Percentiles rank a stretch among this genome's conserved stretches.
phyloP scores from a whole-genome alignment of 1,140 invertebrate genomes.

The Xylocopa sonorina region DNA sequence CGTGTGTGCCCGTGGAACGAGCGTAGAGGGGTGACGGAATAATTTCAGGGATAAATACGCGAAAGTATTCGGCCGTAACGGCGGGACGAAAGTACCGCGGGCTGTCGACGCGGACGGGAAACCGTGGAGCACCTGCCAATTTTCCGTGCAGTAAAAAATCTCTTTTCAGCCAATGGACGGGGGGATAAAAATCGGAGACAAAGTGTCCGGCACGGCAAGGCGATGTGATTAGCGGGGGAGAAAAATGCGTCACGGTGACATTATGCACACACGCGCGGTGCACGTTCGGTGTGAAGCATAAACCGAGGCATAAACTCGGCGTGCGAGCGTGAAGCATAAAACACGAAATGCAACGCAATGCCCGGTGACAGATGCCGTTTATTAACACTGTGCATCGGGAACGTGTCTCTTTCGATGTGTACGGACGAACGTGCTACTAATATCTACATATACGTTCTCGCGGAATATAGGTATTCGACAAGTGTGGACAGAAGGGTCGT shows the following conservation, averaged over 20 bases:
- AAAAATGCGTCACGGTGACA: conserved; percentile 49
- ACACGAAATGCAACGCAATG: conserved; percentile 76
- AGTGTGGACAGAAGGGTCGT: conserved; percentile 1
- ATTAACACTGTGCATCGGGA: conserved; percentile 71
- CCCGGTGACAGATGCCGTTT: conserved; percentile 80
- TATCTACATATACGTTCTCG: too few relatives aligned
- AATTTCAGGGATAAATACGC: conserved; percentile 60
- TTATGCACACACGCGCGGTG: conserved; percentile 59
- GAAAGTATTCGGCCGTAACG: conserved; percentile 28
- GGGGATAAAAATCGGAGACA: conserved; percentile 58
- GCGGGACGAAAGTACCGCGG: conserved; percentile 3
- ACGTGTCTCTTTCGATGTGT: neutral
- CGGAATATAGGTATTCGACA: neutral
- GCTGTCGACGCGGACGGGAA: neutral
- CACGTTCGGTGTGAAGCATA: conserved; percentile 79
- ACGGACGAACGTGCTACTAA: neutral
- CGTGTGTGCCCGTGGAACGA: neutral
- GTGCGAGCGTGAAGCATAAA: conserved; percentile 76
- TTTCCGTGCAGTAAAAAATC: conserved; percentile 49
- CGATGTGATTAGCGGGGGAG: conserved; percentile 57
- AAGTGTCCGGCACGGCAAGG: conserved; percentile 40
- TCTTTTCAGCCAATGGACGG: conserved; percentile 30
- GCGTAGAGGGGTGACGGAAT: conserved; percentile 21
- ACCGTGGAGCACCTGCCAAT: conserved; percentile 13
- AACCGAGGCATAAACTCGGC: conserved; percentile 76